Evolutionary conservation across 2,888 invertebrate genomes (phyloP), one percentile per base, ranked within the genome.

Genomic region (Epinotia nisella): DNA sequence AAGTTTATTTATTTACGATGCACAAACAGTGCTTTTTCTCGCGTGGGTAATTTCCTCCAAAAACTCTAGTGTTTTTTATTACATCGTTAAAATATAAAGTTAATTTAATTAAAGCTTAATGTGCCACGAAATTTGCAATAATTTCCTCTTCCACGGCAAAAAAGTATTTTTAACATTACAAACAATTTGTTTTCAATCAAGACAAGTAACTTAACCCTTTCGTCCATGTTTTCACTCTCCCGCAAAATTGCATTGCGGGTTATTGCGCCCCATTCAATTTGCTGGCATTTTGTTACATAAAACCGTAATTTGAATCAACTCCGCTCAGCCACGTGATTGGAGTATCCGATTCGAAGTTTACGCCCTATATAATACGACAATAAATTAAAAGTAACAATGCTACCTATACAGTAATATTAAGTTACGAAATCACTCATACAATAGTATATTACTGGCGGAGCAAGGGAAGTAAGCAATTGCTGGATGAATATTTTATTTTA

Each of bases 251-350:
- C 66, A 66, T 56, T 55, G 55, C 41, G 41, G 39, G 21, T 21
- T 66, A 39, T 55, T 66, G 66, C 21, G 41, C n/a, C 35, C 65
- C 15, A 41, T 66, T 66, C 55, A 56, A 66, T 66, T 66, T 56
- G 21, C 66, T 66, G 55, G 39, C 66, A 66, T 66, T 41, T 64
- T 39, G 55, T 41, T 56, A 66, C 55, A 56, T 55, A 66, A 66
- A 65, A 41, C 39, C 9, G 66, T 56, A 66, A 66, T 56, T 55
- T 41, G 66, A 66, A 41, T 56, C 66, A 55, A 17, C 2, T 55
- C 21, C 39, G 39, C 41, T 66, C 66, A 66, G 66, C 66, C 66
- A 39, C 55, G 19, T 66, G 66, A 66, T 66, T 66, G 66, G 66
- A 39, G 29, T 58, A 29, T 66, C 45, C 39, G 53, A 41, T 65